Conservation (phyloP, 2,888 invertebrate genomes). For the Cataglyphis rosenhaueri region DNA sequence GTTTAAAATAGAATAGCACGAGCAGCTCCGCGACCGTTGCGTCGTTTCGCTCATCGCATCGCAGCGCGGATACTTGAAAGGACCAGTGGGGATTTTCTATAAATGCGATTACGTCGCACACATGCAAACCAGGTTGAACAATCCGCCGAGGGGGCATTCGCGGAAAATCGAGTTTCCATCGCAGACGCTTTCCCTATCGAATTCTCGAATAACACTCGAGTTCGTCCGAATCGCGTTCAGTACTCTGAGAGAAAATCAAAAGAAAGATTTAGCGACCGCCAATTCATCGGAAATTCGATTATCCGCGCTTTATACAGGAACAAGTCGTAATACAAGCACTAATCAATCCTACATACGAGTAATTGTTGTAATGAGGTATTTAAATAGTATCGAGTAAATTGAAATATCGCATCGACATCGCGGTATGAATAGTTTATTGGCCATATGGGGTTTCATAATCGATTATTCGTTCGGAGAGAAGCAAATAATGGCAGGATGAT, state of each 20-base stretch:
- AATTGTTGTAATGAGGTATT: constrained; percentile 9
- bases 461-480: constrained; percentile 33
- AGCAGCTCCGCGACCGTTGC: constrained; percentile 13
- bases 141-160: constrained; percentile 72
- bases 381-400: constrained; percentile 12
- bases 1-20: constrained; percentile 22
- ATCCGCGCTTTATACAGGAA: constrained; percentile 11
- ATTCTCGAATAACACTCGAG: constrained; percentile 63
- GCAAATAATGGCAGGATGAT: constrained; percentile 36
- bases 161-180: constrained; percentile 79
- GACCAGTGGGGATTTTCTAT: constrained; percentile 71
- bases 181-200: constrained; percentile 74
- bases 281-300: constrained; percentile 26
- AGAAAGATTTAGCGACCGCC: constrained; percentile 70
- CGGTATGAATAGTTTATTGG: constrained; percentile 2
- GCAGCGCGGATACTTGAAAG: constrained; percentile 64
- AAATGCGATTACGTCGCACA: constrained; percentile 72
- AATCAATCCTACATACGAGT: neutral
- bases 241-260: constrained; percentile 69
- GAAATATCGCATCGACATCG: constrained; percentile 17
- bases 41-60: constrained; percentile 44
- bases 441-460: constrained; percentile 20
- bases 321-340: neutral
- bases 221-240: constrained; percentile 62
- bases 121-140: constrained; percentile 70